Conservation (phyloP, 2,888 invertebrate genomes). For the Stictocephala bisonia region DNA sequence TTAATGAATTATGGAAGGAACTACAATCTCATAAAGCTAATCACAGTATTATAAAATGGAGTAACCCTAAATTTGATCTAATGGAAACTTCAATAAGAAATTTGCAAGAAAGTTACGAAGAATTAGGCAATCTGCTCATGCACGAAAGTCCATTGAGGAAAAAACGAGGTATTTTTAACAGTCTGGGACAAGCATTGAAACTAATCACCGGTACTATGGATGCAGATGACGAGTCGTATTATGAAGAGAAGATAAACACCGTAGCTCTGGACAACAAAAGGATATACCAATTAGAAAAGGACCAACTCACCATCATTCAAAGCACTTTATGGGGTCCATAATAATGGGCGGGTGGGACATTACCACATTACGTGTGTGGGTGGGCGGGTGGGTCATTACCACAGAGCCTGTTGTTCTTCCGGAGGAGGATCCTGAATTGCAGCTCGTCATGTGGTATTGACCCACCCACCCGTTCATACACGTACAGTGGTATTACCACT, state of each 20-base stretch:
- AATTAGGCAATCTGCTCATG: not conserved
- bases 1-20: not conserved
- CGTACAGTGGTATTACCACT: too few relatives aligned
- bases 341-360: too few relatives aligned
- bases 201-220: constrained; percentile 15
- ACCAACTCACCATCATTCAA: not conserved
- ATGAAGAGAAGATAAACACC: constrained; percentile 16
- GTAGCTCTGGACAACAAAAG: constrained; percentile 1
- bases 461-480: too few relatives aligned
- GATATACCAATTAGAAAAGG: not conserved
- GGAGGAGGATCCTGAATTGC: too few relatives aligned
- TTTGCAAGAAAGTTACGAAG: not conserved
- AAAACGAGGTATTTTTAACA: constrained; percentile 12
- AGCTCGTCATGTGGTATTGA: too few relatives aligned
- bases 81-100: not conserved
- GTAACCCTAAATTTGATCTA: constrained; percentile 5
- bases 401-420: too few relatives aligned
- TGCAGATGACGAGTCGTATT: not conserved
- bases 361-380: too few relatives aligned
- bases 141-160: not conserved
- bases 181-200: not conserved
- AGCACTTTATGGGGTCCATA: not conserved
- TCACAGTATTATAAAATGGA: not conserved
- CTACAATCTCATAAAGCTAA: not conserved
- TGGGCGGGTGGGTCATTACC: too few relatives aligned